phyloP scores from a whole-genome alignment of 2,888 invertebrate species.

The Aleiodes alternator region DNA sequence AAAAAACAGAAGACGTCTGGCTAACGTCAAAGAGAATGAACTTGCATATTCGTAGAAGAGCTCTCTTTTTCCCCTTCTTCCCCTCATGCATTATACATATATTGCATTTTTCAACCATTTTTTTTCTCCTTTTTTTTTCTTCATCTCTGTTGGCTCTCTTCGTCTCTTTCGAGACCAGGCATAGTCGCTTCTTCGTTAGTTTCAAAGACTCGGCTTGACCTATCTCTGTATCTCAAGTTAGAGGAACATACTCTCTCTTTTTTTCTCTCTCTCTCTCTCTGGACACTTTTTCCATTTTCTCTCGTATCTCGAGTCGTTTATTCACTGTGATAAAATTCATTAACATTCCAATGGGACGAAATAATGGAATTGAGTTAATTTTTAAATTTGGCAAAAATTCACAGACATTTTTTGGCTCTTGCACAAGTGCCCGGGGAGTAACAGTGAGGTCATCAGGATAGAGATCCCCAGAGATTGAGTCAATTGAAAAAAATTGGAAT shows the following conservation, averaged over 20 bases:
- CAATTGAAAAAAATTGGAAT: too few relatives aligned
- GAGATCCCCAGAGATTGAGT: too few relatives aligned
- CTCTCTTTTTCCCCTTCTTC: neutral
- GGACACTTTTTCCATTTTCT: neutral
- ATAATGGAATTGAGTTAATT: constrained; percentile 18
- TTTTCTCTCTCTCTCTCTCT: neutral
- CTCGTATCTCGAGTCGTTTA: constrained; percentile 10
- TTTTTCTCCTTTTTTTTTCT: neutral
- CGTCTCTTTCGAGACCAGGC: constrained; percentile 10
- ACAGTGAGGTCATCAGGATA: too few relatives aligned
- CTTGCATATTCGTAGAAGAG: constrained; percentile 33
- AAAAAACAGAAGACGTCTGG: constrained; percentile 41
- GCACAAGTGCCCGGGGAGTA: neutral
- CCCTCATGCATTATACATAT: constrained; percentile 36
- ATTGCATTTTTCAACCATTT: constrained; percentile 6
- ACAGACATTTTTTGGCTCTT: constrained; percentile 14
- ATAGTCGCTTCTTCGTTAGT: constrained; percentile 34
- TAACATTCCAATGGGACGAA: neutral
- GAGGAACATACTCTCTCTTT: constrained; percentile 20
- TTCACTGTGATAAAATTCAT: too few relatives aligned
- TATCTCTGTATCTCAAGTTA: constrained; percentile 33
- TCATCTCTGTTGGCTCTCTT: neutral
- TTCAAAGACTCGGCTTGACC: constrained; percentile 42
- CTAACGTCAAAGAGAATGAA: constrained; percentile 48
- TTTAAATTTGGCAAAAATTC: too few relatives aligned